A percentile compares a stretch with the other conserved stretches of the same genome.
These are phyloP conservation scores for Hylomyscus alleni DNA, from an alignment of 2,797 vertebrate genomes.

Conservation along the genomic window DNA sequence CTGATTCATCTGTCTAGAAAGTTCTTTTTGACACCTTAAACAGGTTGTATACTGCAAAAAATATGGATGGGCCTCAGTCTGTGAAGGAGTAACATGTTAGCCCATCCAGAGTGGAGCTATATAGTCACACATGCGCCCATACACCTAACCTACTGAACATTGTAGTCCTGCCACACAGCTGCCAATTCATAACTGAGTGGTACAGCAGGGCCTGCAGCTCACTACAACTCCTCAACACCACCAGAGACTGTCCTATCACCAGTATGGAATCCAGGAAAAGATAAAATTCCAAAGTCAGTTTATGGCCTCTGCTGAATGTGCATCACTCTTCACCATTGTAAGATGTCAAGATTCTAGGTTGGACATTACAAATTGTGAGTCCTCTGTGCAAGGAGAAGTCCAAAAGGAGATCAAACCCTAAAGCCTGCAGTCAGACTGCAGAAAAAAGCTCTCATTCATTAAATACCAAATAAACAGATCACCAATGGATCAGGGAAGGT, in stretches of 20 bases:
- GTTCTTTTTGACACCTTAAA: background rate
- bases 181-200: background rate
- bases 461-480: constrained; percentile 3
- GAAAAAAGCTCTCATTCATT: background rate
- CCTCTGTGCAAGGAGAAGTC: background rate
- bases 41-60: background rate
- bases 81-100: background rate
- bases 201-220: background rate
- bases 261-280: background rate
- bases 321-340: too few species aligned
- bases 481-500: background rate
- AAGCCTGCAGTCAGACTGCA: constrained; percentile 24
- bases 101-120: background rate
- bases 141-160: background rate
- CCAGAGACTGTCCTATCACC: background rate
- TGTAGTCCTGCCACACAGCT: background rate
- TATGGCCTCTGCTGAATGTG: background rate
- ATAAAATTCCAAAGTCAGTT: background rate
- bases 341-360: background rate
- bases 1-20: constrained; percentile 8
- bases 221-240: background rate
- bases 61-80: background rate
- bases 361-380: too few species aligned
- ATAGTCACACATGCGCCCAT: background rate
- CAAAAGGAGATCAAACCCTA: constrained; percentile 30